Evolutionary conservation across 2,113 vertebrate species (phyloP).

Genomic region (Boulengeromyrus knoepffleri): DNA sequence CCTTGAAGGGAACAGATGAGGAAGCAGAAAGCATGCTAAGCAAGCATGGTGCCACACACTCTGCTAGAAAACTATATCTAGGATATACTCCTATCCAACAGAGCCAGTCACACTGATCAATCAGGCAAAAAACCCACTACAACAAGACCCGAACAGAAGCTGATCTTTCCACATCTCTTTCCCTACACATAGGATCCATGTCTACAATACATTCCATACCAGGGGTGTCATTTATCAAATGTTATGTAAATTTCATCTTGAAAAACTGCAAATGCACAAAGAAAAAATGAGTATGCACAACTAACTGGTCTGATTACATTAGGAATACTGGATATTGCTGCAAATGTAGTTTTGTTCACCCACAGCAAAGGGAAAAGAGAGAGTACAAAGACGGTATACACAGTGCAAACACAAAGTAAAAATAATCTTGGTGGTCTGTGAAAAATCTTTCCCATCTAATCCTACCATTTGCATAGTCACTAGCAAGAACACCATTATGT

Average conservation of each 20-base stretch:
- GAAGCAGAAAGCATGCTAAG: background rate
- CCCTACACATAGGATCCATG: background rate
- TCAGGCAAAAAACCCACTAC: background rate
- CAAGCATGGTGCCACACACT: background rate
- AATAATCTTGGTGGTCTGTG: background rate
- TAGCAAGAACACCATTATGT: background rate
- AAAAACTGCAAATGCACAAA: background rate
- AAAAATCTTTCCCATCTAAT: background rate
- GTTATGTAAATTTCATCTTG: background rate
- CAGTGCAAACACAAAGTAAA: background rate
- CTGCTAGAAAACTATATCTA: background rate
- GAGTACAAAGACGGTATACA: background rate
- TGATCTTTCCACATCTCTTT: background rate
- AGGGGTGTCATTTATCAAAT: background rate
- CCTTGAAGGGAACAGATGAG: constrained; percentile 47
- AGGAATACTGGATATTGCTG: background rate
- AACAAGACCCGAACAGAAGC: background rate
- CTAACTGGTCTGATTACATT: background rate
- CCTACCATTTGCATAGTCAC: background rate
- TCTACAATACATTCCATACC: background rate
- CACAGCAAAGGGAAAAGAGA: background rate
- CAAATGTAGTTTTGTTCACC: background rate
- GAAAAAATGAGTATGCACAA: background rate
- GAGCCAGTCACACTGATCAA: background rate
- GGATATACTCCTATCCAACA: background rate